Percentiles rank a stretch among this genome's conserved stretches.
Conservation (phyloP, 2,797 vertebrate species). For the Poeciliopsis gracilis region DNA sequence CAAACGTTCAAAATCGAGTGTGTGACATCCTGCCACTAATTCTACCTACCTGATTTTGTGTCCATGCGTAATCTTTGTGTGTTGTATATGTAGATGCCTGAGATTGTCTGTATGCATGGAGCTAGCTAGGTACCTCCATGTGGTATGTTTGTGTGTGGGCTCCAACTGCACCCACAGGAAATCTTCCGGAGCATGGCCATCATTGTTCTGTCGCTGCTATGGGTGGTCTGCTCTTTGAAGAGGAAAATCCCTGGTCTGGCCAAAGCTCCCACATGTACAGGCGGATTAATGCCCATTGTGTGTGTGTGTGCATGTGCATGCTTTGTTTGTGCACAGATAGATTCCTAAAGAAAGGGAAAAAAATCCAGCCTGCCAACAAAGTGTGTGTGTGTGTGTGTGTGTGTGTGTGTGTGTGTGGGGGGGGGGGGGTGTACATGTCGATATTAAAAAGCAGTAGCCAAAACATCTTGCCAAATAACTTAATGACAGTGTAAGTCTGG, state of each 20-base stretch:
- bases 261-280: constrained; percentile 69
- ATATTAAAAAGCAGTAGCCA: constrained; percentile 49
- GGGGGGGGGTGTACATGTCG: constrained; percentile 18
- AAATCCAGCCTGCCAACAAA: constrained; percentile 52
- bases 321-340: constrained; percentile 33
- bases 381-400: constrained; percentile 18
- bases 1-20: neutral
- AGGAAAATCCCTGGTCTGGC: constrained; percentile 75
- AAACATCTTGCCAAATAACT: constrained; percentile 53
- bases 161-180: constrained; percentile 32
- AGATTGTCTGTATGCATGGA: neutral
- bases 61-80: neutral
- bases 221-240: constrained; percentile 81
- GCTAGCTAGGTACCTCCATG: neutral
- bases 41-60: neutral
- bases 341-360: constrained; percentile 29
- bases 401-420: too few relatives aligned
- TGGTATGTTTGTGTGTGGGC: neutral
- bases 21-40: neutral
- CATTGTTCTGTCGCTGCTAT: constrained; percentile 69
- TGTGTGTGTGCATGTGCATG: constrained; percentile 19
- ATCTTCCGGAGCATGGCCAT: constrained; percentile 65
- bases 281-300: constrained; percentile 70
- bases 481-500: constrained; percentile 23
- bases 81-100: neutral